Conservation (phyloP, 1,140 invertebrate species). For the Lepidotrigona ventralis region DNA sequence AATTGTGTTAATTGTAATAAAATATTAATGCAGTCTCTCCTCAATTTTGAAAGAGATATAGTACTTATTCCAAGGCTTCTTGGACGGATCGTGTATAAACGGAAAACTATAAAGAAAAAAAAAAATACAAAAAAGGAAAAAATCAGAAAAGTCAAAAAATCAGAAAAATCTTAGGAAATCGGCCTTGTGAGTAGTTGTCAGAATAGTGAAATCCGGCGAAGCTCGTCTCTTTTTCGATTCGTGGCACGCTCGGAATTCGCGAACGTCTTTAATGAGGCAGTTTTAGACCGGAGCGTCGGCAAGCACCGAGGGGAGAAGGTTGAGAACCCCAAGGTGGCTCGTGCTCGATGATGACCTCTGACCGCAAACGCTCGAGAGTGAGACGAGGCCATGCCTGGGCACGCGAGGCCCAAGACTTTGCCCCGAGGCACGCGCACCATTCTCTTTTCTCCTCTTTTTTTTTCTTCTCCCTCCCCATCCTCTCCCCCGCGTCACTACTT, state of each 20-base stretch:
- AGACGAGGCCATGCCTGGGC: slow-evolving; percentile 74
- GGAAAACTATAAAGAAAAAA: no score
- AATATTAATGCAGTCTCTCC: no score
- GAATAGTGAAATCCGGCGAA: slow-evolving; percentile 35
- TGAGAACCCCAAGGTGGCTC: slow-evolving; percentile 75
- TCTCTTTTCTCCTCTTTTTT: slow-evolving; percentile 43
- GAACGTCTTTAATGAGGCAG: slow-evolving; percentile 59
- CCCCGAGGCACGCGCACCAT: slow-evolving; percentile 75
- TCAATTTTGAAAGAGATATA: no score
- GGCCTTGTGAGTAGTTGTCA: neutral
- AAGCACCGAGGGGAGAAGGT: slow-evolving; percentile 54
- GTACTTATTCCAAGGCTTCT: no score
- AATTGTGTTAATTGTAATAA: no score
- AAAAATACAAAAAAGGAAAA: neutral
- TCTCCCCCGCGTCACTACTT: neutral
- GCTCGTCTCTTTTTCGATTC: slow-evolving; percentile 27
- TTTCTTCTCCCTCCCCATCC: slow-evolving; percentile 5
- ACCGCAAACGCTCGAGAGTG: slow-evolving; percentile 72
- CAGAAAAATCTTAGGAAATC: neutral
- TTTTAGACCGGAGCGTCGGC: slow-evolving; percentile 51
- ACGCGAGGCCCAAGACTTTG: slow-evolving; percentile 75
- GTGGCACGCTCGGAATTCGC: slow-evolving; percentile 42
- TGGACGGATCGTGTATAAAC: no score
- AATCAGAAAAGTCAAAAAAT: neutral
- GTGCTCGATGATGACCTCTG: slow-evolving; percentile 79